Base-by-base conservation (phyloP, 2,113 vertebrate species). In the Myotis davidii region DNA sequence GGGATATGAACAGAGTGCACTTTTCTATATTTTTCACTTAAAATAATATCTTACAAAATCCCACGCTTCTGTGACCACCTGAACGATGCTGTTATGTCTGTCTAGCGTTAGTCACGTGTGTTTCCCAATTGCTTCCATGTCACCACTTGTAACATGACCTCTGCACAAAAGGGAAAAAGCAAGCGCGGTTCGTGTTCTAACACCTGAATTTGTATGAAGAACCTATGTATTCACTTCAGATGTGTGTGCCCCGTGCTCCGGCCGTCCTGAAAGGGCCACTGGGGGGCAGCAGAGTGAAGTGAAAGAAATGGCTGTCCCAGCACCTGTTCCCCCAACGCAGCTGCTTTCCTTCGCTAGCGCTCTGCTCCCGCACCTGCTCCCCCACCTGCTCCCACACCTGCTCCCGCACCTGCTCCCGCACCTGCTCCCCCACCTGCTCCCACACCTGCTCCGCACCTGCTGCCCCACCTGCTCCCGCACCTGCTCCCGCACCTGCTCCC, bases 211-310 rank as follows among this genome's bases (percentile, higher is more conserved):
- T 84, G 29, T 5, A 0, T 2, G 32, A 81, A 81, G 32, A n/a
- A 0, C 14, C 0, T 6, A 27, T 50, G 74, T 6, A 10, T 18
- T 72, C 34, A 12, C 50, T 73, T 77, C 25, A 65, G 23, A 69
- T 11, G 13, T 1, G 4, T 23, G 39, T 29, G 0, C 16, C 0
- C 5, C 6, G 10, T 5, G 34, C 27, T 70, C 18, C 6, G 1
- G 90, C 59, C 8, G 37, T 64, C 85, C 70, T 14, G n/a, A 52
- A 45, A 76, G 6, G 8, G 54, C 82, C 96, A 82, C 91, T 54
- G 0, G 93, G 48, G 6, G 91, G 91, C 95, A 96, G 95, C 67
- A 94, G 64, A 92, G 89, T 1, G n/a, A 86, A 93, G 37, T 6
- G 59, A 56, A 85, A 90, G 34, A 91, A 77, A 69, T 21, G 3